Evolutionary conservation across 2,797 vertebrate genomes (phyloP).

Genomic region (Notamacropus eugenii): DNA sequence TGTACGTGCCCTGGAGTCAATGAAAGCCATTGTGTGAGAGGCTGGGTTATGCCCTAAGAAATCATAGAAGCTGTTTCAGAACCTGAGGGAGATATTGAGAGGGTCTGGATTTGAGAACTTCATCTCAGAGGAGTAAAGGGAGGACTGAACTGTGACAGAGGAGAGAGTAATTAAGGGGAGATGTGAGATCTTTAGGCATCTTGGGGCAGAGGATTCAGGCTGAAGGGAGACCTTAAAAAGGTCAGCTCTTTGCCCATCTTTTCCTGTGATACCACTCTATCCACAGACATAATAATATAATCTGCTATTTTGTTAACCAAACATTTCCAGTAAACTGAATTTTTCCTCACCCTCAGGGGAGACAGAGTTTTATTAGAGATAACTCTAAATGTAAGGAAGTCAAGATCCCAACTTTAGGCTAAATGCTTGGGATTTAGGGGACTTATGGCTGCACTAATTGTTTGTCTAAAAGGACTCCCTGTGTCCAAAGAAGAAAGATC

Average conservation of each 20-base stretch:
- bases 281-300: background rate
- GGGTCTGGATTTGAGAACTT: background rate
- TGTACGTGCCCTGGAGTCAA: background rate
- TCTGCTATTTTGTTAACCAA: background rate
- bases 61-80: background rate
- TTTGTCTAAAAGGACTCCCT: background rate
- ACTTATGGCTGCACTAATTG: background rate
- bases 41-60: background rate
- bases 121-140: background rate
- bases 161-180: background rate
- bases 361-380: background rate
- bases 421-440: background rate
- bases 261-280: background rate
- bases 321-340: background rate
- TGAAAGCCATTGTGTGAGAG: background rate
- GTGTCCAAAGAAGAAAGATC: background rate
- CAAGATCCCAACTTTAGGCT: background rate
- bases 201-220: background rate
- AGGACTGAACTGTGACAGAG: background rate
- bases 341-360: background rate
- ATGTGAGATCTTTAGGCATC: background rate
- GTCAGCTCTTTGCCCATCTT: background rate
- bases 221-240: background rate
- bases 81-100: background rate
- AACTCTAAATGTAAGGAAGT: background rate